Base-by-base conservation (phyloP, 1,140 invertebrate genomes). In the Phortica variegata region DNA sequence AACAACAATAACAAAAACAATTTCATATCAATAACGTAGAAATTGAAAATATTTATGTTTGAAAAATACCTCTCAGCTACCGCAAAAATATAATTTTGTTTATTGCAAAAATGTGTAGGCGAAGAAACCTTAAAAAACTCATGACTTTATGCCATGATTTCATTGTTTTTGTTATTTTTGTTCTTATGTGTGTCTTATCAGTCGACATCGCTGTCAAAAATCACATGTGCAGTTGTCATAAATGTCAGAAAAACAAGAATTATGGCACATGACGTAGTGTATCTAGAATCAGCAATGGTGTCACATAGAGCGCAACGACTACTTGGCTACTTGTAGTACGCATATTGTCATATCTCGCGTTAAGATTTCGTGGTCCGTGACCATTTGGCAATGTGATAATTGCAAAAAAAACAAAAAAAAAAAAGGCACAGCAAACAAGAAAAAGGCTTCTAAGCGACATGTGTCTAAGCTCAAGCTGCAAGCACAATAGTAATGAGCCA, bases 371-470 rank as follows among this genome's bases (percentile, higher is more conserved):
- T 70, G 66, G 66, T 70, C 66, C 66, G 66, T 70, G 66, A 70
- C 66, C 66, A 70, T 70, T 70, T 70, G 62, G 66, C 65, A 70
- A 70, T 66, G 66, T 66, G 66, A 70, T 70, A 71, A 70, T 70
- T 70, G 66, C 60, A 58, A 10, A 26, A 10, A 26, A 26, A 6
- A 26, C 23, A 26, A 26, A 26, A 26, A 26, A 5, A 26, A 26
- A 6, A n/a, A n/a, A n/a, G n/a, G n/a, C n/a, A n/a, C n/a, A n/a
- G n/a, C n/a, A n/a, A n/a, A n/a, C n/a, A n/a, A n/a, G n/a, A n/a
- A n/a, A n/a, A n/a, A n/a, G n/a, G n/a, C n/a, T n/a, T n/a, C n/a
- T n/a, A n/a, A n/a, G n/a, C n/a, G n/a, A n/a, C n/a, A n/a, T n/a
- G n/a, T n/a, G n/a, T n/a, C n/a, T n/a, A n/a, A n/a, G n/a, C n/a